Evolutionary conservation across 2,113 vertebrate species (phyloP), one percentile per base, ranked within the genome.

Genomic region (Gallinago paraguaiae): DNA sequence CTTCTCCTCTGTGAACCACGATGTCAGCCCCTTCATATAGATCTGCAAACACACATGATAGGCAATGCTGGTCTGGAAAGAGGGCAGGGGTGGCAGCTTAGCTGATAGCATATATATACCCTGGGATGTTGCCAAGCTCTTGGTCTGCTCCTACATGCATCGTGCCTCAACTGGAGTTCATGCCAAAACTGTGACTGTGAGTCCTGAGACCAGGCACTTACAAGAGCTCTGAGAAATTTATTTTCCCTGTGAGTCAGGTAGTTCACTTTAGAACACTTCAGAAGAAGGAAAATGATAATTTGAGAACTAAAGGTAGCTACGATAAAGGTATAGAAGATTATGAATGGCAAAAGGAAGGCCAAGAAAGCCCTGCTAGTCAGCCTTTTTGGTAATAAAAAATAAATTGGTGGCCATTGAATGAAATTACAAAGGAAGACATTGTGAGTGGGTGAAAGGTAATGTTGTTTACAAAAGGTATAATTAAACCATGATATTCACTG

Each of bases 401-500:
- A 82, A 88, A 89, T 93, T 7, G 3, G 59, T 2, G 9, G n/a
- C 37, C 67, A 77, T 27, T 82, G 78, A 87, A 85, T 82, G 30
- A 91, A 87, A 96, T 87, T 67, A 74, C 78, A 92, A 96, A 92
- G 72, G 78, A 95, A 90, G 39, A 60, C 9, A 69, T 72, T 53
- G 28, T 64, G 64, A 93, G 39, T 63, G 45, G 61, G 77, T 83
- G 63, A 86, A 92, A 90, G n/a, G 57, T 41, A 27, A 82, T 79
- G 56, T 46, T 87, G 77, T 96, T 96, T 88, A 85, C 50, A 86
- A 80, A 95, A 86, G 25, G 37, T 65, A 53, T 89, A 95, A 96
- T 93, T 96, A 91, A 95, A 64, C 53, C 31, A 65, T 70, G 67
- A 64, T 96, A 94, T 81, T 92, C 86, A 46, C 53, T 69, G 48